Percentiles rank a stretch among this genome's conserved stretches.
phyloP scores from a whole-genome alignment of 2,113 vertebrate genomes.

The Plotosus lineatus region DNA sequence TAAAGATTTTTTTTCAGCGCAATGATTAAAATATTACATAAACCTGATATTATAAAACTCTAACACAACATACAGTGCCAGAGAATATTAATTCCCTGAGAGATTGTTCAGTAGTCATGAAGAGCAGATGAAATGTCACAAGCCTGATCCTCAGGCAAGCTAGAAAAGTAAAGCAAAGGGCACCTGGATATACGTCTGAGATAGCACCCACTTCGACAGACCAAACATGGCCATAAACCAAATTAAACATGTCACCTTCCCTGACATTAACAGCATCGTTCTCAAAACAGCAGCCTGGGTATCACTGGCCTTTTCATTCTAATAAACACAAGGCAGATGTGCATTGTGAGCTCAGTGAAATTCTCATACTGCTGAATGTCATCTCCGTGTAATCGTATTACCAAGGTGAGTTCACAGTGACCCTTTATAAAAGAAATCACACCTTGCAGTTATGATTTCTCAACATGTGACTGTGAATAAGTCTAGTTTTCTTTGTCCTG shows the following conservation, averaged over 20 bases:
- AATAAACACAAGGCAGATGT: constrained; percentile 22
- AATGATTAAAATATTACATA: not conserved
- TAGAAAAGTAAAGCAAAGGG: constrained; percentile 22
- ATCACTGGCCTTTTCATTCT: constrained; percentile 32
- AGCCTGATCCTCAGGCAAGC: constrained; percentile 25
- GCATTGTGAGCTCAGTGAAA: constrained; percentile 1
- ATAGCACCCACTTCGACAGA: not conserved
- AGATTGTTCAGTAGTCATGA: not conserved
- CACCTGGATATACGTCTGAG: constrained; percentile 21
- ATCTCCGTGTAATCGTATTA: not conserved
- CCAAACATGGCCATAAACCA: constrained; percentile 11
- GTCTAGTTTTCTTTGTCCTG: constrained; percentile 5
- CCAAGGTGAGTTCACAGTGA: not conserved
- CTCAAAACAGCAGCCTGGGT: not conserved
- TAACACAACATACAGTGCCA: not conserved
- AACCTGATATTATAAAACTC: not conserved
- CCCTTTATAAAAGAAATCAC: not conserved
- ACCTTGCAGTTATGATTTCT: constrained; percentile 9
- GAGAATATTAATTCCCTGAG: constrained; percentile 6
- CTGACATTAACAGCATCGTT: constrained; percentile 24
- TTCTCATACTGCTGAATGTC: constrained; percentile 32
- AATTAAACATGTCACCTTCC: constrained; percentile 40
- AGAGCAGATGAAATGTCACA: constrained; percentile 42
- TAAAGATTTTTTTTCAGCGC: not conserved
- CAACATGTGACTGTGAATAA: constrained; percentile 18